Base-by-base conservation (phyloP, 2,113 vertebrate genomes). In the Myanophis thanlyinensis region DNA sequence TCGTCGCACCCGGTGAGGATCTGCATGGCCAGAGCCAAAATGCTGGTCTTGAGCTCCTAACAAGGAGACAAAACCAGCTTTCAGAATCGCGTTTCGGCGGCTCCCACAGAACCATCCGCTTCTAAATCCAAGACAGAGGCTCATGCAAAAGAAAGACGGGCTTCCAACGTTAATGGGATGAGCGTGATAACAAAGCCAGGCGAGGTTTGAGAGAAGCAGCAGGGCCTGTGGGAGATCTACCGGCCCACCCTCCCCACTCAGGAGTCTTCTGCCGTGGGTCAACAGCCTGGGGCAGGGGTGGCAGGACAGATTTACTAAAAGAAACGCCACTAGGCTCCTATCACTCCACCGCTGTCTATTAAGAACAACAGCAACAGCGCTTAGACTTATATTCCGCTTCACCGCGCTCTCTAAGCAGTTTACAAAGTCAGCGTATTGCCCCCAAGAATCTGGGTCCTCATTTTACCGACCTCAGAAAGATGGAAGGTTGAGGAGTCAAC, bases 1-100 rank as follows among this genome's bases (percentile, higher is more conserved):
- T 99, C 99, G 96, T 99, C 99, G 93, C 99, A 99, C 93, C 99
- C 99, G 46, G 98, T 98, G 96, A 99, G 97, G 94, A 99, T 98
- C 97, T 99, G 99, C 6, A 98, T 98, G 91, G 99, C 99, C 84
- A 99, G 97, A 94, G 98, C 98, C 95, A 99, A 98, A 96, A 99
- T 99, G 97, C 98, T 99, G 96, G 97, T 97, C 97, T 99, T 99
- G 49, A 99, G 98, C 94, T 99, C 99, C 99, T 99, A 97, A 97
- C 93, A 96, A 96, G 94, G 93, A 91, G 91, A 85, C 92, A 94
- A 94, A 0, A 93, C 25, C 12, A 27, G 13, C 49, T 95, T 56
- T 80, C 35, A 80, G 95, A 93, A 95, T 93, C 90, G 15, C 27
- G 12, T 85, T 95, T 90, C 59, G 93, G 93, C 93, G 91, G 25